These are phyloP conservation scores for Endotricha flammealis DNA, from an alignment of 2,888 invertebrate genomes.

Conservation along the genomic window DNA sequence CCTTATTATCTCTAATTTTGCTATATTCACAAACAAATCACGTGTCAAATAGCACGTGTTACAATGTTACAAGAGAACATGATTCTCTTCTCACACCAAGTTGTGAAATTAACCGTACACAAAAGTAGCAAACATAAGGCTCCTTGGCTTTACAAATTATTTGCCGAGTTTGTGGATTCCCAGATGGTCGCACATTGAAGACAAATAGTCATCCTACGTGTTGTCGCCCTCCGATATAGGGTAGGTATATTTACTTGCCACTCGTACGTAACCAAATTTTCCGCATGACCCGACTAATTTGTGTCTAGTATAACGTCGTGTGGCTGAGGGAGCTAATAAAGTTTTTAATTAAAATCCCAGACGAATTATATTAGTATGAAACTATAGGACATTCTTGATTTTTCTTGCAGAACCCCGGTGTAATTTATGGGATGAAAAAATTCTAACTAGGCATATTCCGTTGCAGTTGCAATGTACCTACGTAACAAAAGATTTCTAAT, in stretches of 20 bases:
- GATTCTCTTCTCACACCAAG: neutral
- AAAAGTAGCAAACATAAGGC: neutral
- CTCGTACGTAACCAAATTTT: slow-evolving; percentile 2
- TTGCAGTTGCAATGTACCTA: too few species aligned
- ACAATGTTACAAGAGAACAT: neutral
- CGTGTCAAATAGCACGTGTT: neutral
- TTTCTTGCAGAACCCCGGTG: too few species aligned
- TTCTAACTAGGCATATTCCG: too few species aligned
- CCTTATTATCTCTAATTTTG: too few species aligned
- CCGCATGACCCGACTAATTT: slow-evolving; percentile 9
- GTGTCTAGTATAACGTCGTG: neutral
- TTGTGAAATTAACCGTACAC: neutral
- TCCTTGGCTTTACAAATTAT: neutral
- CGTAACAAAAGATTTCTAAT: too few species aligned
- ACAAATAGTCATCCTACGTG: slow-evolving; percentile 3
- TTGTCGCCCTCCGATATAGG: neutral
- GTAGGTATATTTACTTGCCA: neutral
- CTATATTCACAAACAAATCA: too few species aligned
- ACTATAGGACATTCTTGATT: too few species aligned
- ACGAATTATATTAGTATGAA: too few species aligned
- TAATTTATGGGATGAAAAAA: too few species aligned
- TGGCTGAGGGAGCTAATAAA: too few species aligned
- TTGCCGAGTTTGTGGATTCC: neutral
- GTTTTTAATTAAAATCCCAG: too few species aligned
- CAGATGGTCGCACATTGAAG: slow-evolving; percentile 2